These are phyloP conservation scores for Hedya salicella DNA, from an alignment of 2,888 invertebrate genomes.

Conservation along the genomic window DNA sequence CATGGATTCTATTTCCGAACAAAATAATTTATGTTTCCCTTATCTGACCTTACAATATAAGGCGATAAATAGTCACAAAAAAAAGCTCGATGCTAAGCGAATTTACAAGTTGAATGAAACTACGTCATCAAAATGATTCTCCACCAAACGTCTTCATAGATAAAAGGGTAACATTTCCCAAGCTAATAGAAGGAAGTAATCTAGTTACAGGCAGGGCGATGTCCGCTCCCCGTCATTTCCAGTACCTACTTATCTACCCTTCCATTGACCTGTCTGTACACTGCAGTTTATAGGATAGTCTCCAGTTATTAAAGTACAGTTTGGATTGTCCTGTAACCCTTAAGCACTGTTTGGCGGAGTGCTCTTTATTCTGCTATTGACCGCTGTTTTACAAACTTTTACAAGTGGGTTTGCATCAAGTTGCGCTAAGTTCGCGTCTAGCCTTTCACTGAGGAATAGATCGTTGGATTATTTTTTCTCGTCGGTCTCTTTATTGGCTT, in stretches of 20 bases:
- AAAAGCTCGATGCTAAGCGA: not conserved
- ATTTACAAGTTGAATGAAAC: not conserved
- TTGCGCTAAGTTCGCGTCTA: slow-evolving; percentile 19
- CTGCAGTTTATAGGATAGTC: slow-evolving; percentile 65
- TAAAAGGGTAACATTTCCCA: slow-evolving; percentile 58
- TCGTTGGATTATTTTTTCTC: not conserved
- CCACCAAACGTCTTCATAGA: slow-evolving; percentile 11
- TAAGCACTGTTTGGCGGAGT: slow-evolving; percentile 54
- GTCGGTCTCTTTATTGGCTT: not conserved
- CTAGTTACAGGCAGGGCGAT: slow-evolving; percentile 61
- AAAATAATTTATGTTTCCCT: no score
- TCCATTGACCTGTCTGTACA: slow-evolving; percentile 58
- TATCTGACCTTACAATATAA: no score
- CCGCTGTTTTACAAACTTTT: slow-evolving; percentile 56
- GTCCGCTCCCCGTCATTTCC: slow-evolving; percentile 66
- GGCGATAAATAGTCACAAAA: no score
- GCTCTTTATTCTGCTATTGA: slow-evolving; percentile 59
- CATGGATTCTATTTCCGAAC: no score
- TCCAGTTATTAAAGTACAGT: slow-evolving; percentile 64
- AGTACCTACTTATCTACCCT: slow-evolving; percentile 61
- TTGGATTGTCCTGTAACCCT: slow-evolving; percentile 57
- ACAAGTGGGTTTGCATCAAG: slow-evolving; percentile 52
- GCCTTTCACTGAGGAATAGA: slow-evolving; percentile 2
- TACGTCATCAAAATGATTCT: slow-evolving; percentile 11
- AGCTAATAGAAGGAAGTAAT: slow-evolving; percentile 73